Evolutionary conservation across 2,888 invertebrate genomes (phyloP).

Genomic region (Amblyjoppa proteus): DNA sequence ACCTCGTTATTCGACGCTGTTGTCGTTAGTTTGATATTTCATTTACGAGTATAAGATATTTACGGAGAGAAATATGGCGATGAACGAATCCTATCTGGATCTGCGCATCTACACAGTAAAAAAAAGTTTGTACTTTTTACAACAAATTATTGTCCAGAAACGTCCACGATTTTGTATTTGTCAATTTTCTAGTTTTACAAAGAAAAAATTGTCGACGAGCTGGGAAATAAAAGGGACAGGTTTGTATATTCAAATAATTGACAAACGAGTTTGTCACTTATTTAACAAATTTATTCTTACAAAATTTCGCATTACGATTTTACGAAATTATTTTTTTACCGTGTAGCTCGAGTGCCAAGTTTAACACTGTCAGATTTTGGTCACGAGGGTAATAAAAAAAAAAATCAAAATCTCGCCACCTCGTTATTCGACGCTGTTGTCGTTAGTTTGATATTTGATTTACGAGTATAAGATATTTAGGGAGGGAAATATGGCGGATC

Average conservation of each 20-base stretch:
- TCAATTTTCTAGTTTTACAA: too few species aligned
- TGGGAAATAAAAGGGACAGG: too few species aligned
- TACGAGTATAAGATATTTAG: not conserved
- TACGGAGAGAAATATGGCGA: not conserved
- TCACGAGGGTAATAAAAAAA: not conserved
- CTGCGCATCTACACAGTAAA: not conserved
- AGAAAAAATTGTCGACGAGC: too few species aligned
- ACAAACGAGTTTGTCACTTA: too few species aligned
- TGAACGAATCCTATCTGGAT: too few species aligned
- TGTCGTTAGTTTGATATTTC: not conserved
- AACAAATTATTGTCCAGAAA: too few species aligned
- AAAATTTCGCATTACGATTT: too few species aligned
- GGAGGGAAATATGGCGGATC: not conserved
- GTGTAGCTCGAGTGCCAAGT: not conserved
- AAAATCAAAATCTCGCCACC: not conserved
- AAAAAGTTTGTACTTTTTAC: too few species aligned
- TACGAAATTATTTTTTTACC: too few species aligned
- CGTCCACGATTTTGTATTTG: too few species aligned
- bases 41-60: not conserved
- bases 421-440: not conserved
- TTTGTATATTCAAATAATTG: too few species aligned
- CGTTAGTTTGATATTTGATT: not conserved
- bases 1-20: not conserved
- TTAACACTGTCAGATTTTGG: conserved; percentile 61
- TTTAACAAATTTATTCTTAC: too few species aligned